A percentile compares a stretch with the other conserved stretches of the same genome.
Conservation (phyloP, 1,140 invertebrate species). For the Drosophila tropicalis region DNA sequence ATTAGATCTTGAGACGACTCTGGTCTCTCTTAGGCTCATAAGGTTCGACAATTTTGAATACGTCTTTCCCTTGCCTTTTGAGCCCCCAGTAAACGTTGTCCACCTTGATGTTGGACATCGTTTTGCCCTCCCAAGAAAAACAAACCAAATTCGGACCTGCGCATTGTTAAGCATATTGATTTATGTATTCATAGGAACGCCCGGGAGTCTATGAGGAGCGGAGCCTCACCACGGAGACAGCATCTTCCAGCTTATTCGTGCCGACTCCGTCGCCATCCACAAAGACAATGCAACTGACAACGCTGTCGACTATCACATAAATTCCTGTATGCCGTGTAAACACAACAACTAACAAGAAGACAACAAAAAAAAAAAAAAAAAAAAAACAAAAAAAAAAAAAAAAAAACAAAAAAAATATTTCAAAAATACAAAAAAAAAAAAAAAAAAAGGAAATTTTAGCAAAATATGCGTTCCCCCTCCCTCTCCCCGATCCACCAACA, state of each 20-base stretch:
- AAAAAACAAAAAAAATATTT: slow-evolving; percentile 2
- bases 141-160: too few species aligned
- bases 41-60: too few species aligned
- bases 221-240: slow-evolving; percentile 79
- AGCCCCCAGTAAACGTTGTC: too few species aligned
- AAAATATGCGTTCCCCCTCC: slow-evolving; percentile 15
- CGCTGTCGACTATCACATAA: slow-evolving; percentile 80
- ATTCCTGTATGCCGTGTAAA: slow-evolving; percentile 23
- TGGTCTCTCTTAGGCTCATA: too few species aligned
- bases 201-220: slow-evolving; percentile 77
- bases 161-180: too few species aligned
- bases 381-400: neutral
- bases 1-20: too few species aligned
- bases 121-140: too few species aligned
- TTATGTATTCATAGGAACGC: slow-evolving; percentile 59
- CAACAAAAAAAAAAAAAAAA: neutral
- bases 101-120: too few species aligned
- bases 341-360: neutral
- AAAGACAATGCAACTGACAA: slow-evolving; percentile 78
- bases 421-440: neutral
- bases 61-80: too few species aligned
- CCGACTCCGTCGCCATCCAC: slow-evolving; percentile 80
- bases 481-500: too few species aligned
- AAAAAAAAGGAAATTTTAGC: slow-evolving; percentile 6
- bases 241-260: slow-evolving; percentile 79